Conservation (phyloP, 2,797 vertebrate species). For the Clarias pachynema region DNA sequence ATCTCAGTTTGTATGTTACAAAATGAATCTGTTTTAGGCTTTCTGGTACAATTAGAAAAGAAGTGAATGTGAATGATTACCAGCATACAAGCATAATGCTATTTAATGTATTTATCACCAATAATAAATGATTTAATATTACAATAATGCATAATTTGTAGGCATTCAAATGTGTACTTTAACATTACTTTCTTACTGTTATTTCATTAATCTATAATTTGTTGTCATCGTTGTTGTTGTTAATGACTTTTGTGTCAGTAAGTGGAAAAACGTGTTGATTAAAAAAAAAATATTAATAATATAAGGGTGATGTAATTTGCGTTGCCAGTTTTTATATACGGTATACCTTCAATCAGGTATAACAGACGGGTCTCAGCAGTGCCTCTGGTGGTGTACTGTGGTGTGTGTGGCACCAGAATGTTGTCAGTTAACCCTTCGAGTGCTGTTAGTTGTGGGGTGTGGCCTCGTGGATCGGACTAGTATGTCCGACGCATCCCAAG, state of each 20-base stretch:
- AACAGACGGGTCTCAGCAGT: not conserved
- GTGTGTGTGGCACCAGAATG: too few species aligned
- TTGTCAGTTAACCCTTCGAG: too few species aligned
- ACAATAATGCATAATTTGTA: not conserved
- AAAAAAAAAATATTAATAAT: not conserved
- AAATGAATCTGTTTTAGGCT: conserved; percentile 13
- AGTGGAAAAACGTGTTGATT: not conserved
- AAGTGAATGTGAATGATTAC: not conserved
- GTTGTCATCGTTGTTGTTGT: too few species aligned
- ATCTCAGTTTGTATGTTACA: not conserved
- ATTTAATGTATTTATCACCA: not conserved
- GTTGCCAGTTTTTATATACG: too few species aligned
- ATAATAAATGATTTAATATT: not conserved
- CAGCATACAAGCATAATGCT: not conserved
- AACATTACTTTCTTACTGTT: too few species aligned
- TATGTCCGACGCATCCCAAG: too few species aligned
- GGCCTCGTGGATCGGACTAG: too few species aligned
- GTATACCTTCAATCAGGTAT: too few species aligned
- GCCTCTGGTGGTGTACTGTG: not conserved
- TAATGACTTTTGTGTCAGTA: not conserved
- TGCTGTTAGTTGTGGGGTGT: too few species aligned
- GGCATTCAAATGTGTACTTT: not conserved
- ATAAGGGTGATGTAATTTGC: not conserved
- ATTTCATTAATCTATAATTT: too few species aligned
- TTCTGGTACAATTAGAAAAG: not conserved